Evolutionary conservation across 2,797 vertebrate genomes (phyloP), one percentile per base, ranked within the genome.

Genomic region (Tachyglossus aculeatus): DNA sequence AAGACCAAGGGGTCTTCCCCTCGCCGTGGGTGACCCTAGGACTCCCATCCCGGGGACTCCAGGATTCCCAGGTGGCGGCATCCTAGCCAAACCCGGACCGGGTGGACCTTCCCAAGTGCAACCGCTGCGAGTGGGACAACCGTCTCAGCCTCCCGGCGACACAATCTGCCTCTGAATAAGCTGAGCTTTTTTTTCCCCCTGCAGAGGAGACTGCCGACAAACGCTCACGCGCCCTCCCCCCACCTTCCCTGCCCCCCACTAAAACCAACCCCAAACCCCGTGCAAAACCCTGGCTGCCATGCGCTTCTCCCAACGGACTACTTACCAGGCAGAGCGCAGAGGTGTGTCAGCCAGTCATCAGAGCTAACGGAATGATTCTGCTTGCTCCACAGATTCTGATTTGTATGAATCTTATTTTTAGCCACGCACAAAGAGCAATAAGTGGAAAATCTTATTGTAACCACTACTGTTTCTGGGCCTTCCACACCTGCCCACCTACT

Each of bases 361-460:
- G 88, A 85, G 77, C 80, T 87, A 85, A 80, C 88, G 86, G 85
- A 87, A 87, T 69, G 80, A 86, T 86, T 89, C 60, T 84, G 87
- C 86, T 90, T 86, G 75, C 77, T 71, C 78, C 83, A 91, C 80
- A 87, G 83, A 86, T 86, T 87, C 83, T 89, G 80, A 91, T 87
- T 88, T 82, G 88, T 84, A 87, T 88, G 80, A 92, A 75, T 78
- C 86, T 91, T 92, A 90, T 91, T 93, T 92, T 92, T 84, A 91
- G 88, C 90, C 84, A 86, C 61, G 88, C 74, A 91, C 88, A 93
- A 94, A 93, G 91, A 90, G 90, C 93, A 92, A 90, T 92, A 91
- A 94, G 93, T 93, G 96, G 96, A 98, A 98, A 96, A 94, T 96
- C 90, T 96, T 94, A 95, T 94, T 95, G 93, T 94, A 96, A 96